Base-by-base conservation (phyloP, 2,797 vertebrate species). In the Fringilla coelebs region DNA sequence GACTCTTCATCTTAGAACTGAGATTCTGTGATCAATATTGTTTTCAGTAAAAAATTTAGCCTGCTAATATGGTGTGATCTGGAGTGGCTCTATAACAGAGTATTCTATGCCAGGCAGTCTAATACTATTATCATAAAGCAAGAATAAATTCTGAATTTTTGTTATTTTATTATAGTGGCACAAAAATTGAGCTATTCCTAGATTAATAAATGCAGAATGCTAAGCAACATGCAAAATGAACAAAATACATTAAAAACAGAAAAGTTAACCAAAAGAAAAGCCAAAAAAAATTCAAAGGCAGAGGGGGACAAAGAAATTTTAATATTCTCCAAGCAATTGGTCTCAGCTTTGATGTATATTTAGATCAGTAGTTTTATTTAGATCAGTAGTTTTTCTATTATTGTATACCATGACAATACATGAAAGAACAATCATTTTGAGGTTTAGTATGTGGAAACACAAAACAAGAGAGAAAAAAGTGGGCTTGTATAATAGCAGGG, bases 241-340 rank as follows among this genome's bases (percentile, higher is more conserved):
- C 29, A 81, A 52, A 36, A 41, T 5, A 46, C 2, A 8, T 6
- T 3, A 45, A 51, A 65, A 65, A 2, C 1, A 51, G 14, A 6
- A 60, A 75, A 48, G 2, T 29, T 11, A 80, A 45, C 36, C 4
- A 71, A 29, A 67, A 82, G 5, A 40, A 12, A 82, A 60, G 4
- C 8, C 7, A 0, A 2, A 85, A 34, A 76, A 43, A 14, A 28
- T 31, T 16, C 0, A 1, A 63, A 70, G 7, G 13, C 1, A 22
- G 19, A 32, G 10, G 12, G 0, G 2, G 1, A 10, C 3, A 36
- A 49, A 49, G 19, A 58, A 40, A 29, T 16, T 12, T 22, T 20
- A 10, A 51, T 57, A 54, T 70, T 71, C 31, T 77, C 22, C 34
- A 52, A 83, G 16, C 4, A 83, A n/a, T 14, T 18, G 36, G 1